These are phyloP conservation scores for Gymnocypris eckloni DNA, from an alignment of 2,797 vertebrate genomes.

Conservation along the genomic window DNA sequence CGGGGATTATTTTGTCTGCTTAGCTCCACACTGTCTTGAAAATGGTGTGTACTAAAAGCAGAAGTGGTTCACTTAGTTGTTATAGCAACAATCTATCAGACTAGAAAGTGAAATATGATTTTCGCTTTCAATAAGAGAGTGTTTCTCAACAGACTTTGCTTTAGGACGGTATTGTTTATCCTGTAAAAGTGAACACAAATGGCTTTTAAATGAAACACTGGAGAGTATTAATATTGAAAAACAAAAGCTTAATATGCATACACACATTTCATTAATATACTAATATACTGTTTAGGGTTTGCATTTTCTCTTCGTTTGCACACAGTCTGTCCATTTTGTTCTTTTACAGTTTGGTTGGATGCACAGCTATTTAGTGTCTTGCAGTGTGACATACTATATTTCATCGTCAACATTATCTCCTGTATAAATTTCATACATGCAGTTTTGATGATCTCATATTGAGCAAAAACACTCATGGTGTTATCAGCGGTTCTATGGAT, in stretches of 20 bases:
- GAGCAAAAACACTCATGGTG: not conserved
- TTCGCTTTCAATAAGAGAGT: not conserved
- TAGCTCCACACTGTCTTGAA: not conserved
- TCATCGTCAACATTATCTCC: not conserved
- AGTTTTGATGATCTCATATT: not conserved
- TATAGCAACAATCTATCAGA: not conserved
- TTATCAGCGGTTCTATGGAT: not conserved
- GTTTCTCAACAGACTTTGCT: not conserved
- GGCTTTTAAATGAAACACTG: not conserved
- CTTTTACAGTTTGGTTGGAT: not conserved
- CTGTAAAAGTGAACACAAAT: not conserved
- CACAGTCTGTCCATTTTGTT: not conserved
- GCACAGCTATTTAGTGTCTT: not conserved
- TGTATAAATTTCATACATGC: not conserved
- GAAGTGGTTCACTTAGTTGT: constrained; percentile 6
- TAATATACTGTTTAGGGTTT: not conserved
- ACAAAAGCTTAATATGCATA: not conserved
- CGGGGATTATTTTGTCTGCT: not conserved
- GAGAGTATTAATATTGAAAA: not conserved
- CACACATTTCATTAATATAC: not conserved
- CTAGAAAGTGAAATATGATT: not conserved
- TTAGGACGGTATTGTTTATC: not conserved
- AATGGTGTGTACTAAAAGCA: not conserved
- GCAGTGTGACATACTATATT: not conserved
- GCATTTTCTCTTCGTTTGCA: not conserved